Evolutionary conservation across 2,113 vertebrate species (phyloP).

Genomic region (Rhabdornis inornatus): DNA sequence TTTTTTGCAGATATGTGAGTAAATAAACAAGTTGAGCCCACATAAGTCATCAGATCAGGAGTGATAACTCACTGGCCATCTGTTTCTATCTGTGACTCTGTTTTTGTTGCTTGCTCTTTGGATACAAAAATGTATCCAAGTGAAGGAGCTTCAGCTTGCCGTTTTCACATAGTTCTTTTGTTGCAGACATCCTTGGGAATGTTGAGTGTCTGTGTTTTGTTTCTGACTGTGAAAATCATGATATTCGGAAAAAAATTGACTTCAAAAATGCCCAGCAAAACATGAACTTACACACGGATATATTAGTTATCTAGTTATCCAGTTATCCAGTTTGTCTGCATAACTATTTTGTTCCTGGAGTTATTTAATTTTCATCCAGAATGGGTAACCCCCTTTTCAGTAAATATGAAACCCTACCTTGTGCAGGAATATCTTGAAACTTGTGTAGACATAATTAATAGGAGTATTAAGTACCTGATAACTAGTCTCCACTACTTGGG

Average conservation of each 20-base stretch:
- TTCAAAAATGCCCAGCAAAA: background rate
- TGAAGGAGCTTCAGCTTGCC: background rate
- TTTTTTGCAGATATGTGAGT: slow-evolving; percentile 28
- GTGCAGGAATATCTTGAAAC: background rate
- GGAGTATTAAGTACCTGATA: background rate
- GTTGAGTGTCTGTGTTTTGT: background rate
- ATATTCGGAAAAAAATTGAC: background rate
- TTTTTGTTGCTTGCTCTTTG: slow-evolving; percentile 17
- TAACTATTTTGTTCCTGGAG: background rate
- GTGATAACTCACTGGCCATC: slow-evolving; percentile 61
- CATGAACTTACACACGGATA: background rate
- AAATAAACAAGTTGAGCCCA: slow-evolving; percentile 64
- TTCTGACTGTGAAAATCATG: background rate
- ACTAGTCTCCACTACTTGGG: background rate
- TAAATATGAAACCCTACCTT: background rate
- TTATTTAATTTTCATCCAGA: slow-evolving; percentile 3
- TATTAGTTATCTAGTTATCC: too few relatives aligned
- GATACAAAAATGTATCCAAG: slow-evolving; percentile 9
- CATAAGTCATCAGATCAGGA: slow-evolving; percentile 43
- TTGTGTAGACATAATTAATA: background rate
- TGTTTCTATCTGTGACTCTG: slow-evolving; percentile 42
- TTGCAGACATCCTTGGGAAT: background rate
- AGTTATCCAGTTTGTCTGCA: background rate
- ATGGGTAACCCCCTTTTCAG: background rate
- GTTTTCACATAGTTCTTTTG: background rate